These are phyloP conservation scores for Grapholita molesta DNA, from an alignment of 1,140 invertebrate species.

Conservation along the genomic window DNA sequence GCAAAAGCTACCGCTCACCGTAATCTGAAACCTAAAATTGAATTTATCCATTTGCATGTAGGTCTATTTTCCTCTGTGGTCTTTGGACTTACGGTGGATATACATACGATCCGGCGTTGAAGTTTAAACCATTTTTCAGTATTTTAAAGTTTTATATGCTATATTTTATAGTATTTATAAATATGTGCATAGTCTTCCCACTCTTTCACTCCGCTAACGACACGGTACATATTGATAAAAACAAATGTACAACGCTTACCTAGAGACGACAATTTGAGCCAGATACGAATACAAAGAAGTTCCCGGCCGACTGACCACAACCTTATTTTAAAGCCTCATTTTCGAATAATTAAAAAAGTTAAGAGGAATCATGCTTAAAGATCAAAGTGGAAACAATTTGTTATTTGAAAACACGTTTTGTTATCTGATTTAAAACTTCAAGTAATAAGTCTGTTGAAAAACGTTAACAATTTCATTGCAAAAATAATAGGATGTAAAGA, in stretches of 20 bases:
- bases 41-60: too few species aligned
- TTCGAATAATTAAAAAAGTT: neutral
- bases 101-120: too few species aligned
- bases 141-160: neutral
- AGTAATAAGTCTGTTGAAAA: neutral
- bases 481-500: too few species aligned
- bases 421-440: neutral
- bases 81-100: too few species aligned
- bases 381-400: neutral
- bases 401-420: neutral
- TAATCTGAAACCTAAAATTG: too few species aligned
- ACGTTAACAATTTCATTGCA: too few species aligned
- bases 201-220: neutral
- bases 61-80: too few species aligned
- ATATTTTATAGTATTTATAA: too few species aligned
- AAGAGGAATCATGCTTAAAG: neutral
- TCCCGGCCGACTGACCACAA: neutral
- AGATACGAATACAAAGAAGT: slow-evolving; percentile 11
- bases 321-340: neutral
- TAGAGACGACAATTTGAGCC: slow-evolving; percentile 13
- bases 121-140: neutral
- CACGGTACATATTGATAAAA: neutral
- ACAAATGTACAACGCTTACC: slow-evolving; percentile 4
- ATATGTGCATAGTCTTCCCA: neutral
- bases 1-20: too few species aligned